Evolutionary conservation across 2,888 invertebrate genomes (phyloP).

Genomic region (Digitonthophagus gazella): DNA sequence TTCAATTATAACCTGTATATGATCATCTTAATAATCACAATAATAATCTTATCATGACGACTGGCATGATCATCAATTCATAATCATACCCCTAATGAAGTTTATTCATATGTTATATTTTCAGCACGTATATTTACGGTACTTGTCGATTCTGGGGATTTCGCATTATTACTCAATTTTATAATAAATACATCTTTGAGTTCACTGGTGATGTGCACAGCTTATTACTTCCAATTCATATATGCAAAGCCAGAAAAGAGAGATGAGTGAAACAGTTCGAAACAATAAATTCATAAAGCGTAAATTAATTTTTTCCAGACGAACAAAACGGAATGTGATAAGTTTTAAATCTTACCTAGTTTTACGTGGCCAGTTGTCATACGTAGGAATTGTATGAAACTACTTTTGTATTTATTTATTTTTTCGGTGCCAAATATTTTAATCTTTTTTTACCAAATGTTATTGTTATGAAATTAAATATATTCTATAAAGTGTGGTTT

Average conservation of each 20-base stretch:
- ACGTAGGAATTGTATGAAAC: not conserved
- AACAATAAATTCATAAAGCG: not conserved
- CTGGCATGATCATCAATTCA: no score
- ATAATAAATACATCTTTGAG: conserved; percentile 69
- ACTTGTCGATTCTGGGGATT: conserved; percentile 74
- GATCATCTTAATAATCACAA: no score
- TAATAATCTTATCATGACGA: no score
- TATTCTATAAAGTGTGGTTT: not conserved
- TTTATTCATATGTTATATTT: conserved; percentile 39
- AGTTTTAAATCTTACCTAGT: not conserved
- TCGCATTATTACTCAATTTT: conserved; percentile 71
- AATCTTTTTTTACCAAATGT: not conserved
- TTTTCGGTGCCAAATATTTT: not conserved
- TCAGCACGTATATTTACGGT: conserved; percentile 80
- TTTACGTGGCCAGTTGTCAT: not conserved
- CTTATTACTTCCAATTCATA: conserved; percentile 61
- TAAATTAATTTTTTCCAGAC: not conserved
- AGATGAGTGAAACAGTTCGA: conserved; percentile 1
- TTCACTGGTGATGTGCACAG: conserved; percentile 66
- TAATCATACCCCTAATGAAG: no score
- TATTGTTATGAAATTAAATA: not conserved
- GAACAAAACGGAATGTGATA: conserved; percentile 1
- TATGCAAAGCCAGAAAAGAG: not conserved
- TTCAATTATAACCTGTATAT: no score
- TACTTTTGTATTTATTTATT: not conserved